Base-by-base conservation (phyloP, 1,140 invertebrate genomes). In the Latrodectus geometricus region DNA sequence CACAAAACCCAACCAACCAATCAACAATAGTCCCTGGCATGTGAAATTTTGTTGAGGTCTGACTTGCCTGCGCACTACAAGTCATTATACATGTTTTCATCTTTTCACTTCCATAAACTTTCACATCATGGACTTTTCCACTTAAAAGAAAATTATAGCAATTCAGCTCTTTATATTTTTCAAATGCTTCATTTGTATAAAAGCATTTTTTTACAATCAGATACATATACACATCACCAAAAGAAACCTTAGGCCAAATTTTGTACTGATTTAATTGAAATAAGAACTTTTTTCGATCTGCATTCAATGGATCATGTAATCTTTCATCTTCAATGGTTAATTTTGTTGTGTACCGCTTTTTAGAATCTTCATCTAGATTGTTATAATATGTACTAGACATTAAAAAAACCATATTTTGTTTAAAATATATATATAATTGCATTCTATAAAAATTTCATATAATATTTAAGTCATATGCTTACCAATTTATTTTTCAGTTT, bases 91-190 rank as follows among this genome's bases (percentile, higher is more conserved):
- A 23, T 35, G 8, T 72, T 23, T 72, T 17, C n/a, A 35, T 9
- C 9, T 0, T 35, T 14, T 35, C 14, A 35, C 23, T 9, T 9
- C 20, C 21, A 14, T 14, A 72, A 72, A 20, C 35, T 23, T 35
- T 72, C 23, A 65, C 61, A 65, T 65, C 61, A n/a, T 72, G 17
- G 23, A 72, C 20, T 72, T 72, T 72, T 72, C 69, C 69, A 35
- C 69, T 72, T 17, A 35, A 8, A 35, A 72, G 14, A 7, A 21
- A 20, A 72, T 72, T 72, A 14, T 72, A 72, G 8, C 69, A 20
- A 23, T 72, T 20, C 35, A 35, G 23, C 0, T 4, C n/a, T 14
- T 72, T 72, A 72, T 72, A 72, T 0, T 20, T 23, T 23, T 35
- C 20, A 72, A 72, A 72, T 14, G 61, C 61, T 65, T 65, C 12